A percentile compares a stretch with the other conserved stretches of the same genome.
Conservation (phyloP, 2,113 vertebrate genomes). For the Amazona guildingii region DNA sequence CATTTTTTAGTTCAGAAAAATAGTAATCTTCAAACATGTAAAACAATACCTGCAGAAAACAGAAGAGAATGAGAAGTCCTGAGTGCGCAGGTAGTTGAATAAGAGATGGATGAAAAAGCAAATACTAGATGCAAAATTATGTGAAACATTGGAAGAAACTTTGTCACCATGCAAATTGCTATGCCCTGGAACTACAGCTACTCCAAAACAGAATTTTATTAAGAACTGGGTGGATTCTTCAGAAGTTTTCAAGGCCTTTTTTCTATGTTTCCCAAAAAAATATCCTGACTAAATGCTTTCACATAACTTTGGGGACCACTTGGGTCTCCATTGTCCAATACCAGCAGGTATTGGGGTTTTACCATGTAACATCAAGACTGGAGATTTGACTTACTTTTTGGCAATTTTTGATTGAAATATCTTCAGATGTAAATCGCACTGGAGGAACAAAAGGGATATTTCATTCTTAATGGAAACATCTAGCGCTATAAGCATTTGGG, state of each 20-base stretch:
- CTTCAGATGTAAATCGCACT: background rate
- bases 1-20: background rate
- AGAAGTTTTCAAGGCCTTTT: background rate
- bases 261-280: background rate
- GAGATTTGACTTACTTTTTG: background rate
- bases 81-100: background rate
- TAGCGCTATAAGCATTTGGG: background rate
- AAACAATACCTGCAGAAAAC: background rate
- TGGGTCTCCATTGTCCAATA: background rate
- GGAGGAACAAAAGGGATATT: background rate
- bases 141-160: background rate
- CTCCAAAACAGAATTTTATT: background rate
- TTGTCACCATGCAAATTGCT: background rate
- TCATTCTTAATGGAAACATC: background rate
- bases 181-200: background rate
- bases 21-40: background rate
- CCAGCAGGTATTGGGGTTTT: background rate
- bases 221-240: background rate
- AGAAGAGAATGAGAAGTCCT: background rate
- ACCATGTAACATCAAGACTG: background rate
- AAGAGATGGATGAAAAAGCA: background rate
- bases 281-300: background rate
- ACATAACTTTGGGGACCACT: background rate
- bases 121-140: background rate
- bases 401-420: background rate